These are phyloP conservation scores for Galerucella nymphaeae DNA, from an alignment of 2,888 invertebrate genomes.

Conservation along the genomic window DNA sequence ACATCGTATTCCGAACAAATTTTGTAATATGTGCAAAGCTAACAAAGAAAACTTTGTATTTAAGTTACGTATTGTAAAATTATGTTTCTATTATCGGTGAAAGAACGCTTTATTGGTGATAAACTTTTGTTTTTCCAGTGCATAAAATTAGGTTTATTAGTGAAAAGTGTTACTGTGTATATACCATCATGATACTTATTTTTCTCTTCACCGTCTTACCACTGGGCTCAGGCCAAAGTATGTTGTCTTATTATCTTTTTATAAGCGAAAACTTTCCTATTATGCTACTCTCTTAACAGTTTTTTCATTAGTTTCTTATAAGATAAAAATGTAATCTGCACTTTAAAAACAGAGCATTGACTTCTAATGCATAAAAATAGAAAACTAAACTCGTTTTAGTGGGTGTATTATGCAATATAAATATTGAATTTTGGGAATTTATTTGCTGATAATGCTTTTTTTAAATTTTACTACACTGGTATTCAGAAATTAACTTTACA, in stretches of 20 bases:
- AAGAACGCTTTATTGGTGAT: constrained; percentile 12
- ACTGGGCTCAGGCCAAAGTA: constrained; percentile 29
- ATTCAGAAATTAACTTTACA: neutral
- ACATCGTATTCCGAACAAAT: constrained; percentile 13
- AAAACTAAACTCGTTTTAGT: constrained; percentile 7
- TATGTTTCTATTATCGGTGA: constrained; percentile 22
- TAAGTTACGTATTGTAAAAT: constrained; percentile 14
- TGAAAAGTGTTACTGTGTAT: constrained; percentile 23
- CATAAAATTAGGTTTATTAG: constrained; percentile 20
- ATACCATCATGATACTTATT: constrained; percentile 35
- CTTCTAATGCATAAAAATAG: constrained; percentile 29
- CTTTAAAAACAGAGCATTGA: constrained; percentile 28
- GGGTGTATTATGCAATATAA: neutral
- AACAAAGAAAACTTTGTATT: constrained; percentile 23
- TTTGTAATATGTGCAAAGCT: constrained; percentile 24
- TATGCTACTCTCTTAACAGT: neutral
- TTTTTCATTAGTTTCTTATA: constrained; percentile 6
- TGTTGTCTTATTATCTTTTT: constrained; percentile 18
- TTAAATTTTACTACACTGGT: neutral
- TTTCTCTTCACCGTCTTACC: constrained; percentile 25
- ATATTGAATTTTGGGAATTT: neutral
- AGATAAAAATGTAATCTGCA: constrained; percentile 24
- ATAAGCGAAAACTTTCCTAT: constrained; percentile 15
- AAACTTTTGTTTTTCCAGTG: constrained; percentile 23
- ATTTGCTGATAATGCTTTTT: neutral